Conservation (phyloP, 2,797 vertebrate genomes). For the Cossypha niveicapilla region DNA sequence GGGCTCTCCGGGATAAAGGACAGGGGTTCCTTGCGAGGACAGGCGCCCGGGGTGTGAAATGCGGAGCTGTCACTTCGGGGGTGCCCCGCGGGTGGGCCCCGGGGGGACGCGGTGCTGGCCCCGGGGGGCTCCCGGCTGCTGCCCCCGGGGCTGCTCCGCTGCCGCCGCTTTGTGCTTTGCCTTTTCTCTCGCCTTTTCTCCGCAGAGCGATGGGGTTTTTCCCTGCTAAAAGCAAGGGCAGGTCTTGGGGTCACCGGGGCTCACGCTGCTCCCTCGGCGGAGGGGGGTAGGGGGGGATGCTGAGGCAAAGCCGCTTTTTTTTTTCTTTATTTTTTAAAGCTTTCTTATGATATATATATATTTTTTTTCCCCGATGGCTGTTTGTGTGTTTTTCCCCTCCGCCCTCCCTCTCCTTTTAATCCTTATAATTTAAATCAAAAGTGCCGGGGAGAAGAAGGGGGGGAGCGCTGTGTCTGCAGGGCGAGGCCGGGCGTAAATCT, state of each 20-base stretch:
- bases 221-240: background rate
- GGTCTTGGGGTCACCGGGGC: background rate
- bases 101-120: background rate
- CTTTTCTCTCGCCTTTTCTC: background rate
- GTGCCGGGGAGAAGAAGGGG: too few relatives aligned
- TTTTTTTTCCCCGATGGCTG: background rate
- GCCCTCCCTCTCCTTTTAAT: background rate
- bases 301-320: background rate
- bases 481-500: too few relatives aligned
- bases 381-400: background rate
- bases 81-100: background rate
- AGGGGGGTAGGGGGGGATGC: background rate
- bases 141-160: background rate
- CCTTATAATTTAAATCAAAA: constrained; percentile 40
- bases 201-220: background rate
- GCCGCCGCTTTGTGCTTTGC: constrained; percentile 19
- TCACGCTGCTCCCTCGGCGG: background rate
- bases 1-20: background rate
- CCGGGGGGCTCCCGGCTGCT: background rate
- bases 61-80: constrained; percentile 11
- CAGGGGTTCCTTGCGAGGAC: background rate
- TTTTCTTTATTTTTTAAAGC: background rate
- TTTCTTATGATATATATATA: background rate
- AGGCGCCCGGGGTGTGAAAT: background rate
- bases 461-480: too few relatives aligned